Conservation (phyloP, 2,888 invertebrate genomes). For the Hypolimnas misippus region DNA sequence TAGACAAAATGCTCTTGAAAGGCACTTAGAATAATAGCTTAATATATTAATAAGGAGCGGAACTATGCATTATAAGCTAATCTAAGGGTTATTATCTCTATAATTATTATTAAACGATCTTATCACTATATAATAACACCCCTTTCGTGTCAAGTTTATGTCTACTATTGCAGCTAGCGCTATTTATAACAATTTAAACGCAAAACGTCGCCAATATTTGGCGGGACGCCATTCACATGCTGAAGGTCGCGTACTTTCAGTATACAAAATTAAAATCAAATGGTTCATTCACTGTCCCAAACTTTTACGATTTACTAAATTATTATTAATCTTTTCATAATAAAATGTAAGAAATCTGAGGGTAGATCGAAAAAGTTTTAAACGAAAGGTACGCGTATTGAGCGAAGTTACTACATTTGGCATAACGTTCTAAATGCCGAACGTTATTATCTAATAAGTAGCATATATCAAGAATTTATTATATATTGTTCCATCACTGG, state of each 20-base stretch:
- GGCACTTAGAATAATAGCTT: no score
- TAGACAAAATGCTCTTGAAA: no score
- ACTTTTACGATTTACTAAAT: not conserved
- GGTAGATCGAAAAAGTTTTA: no score
- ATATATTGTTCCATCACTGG: no score
- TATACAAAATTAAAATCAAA: conserved; percentile 24
- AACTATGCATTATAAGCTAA: no score
- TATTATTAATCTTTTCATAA: not conserved
- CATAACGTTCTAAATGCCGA: no score
- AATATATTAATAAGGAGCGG: no score
- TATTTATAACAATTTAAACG: conserved; percentile 19
- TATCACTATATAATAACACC: not conserved
- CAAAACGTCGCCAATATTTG: conserved; percentile 22
- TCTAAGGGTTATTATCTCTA: not conserved
- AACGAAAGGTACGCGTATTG: no score
- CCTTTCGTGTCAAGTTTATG: not conserved
- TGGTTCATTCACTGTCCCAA: conserved; percentile 23
- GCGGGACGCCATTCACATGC: conserved; percentile 21
- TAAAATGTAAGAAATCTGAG: not conserved
- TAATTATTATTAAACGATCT: not conserved
- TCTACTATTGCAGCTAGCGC: conserved; percentile 2
- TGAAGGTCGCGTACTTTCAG: conserved; percentile 22
- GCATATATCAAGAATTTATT: no score
- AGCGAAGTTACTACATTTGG: no score
- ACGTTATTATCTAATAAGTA: no score